A percentile compares a stretch with the other conserved stretches of the same genome.
phyloP scores from a whole-genome alignment of 2,113 vertebrate species.

The Dicrurus megarhynchus region DNA sequence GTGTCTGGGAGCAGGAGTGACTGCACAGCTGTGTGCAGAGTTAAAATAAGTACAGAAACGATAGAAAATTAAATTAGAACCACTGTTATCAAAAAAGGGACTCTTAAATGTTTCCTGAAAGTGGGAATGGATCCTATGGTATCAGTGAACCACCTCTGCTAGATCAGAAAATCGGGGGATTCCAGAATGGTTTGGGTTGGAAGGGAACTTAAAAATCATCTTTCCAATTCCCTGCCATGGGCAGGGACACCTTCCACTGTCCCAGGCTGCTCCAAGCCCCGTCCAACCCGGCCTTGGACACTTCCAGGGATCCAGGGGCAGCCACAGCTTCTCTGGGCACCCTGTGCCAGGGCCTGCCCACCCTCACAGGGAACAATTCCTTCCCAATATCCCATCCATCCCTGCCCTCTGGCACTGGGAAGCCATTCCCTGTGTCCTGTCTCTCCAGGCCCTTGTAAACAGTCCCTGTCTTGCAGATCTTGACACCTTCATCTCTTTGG shows the following conservation, averaged over 20 bases:
- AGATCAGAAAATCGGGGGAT: background rate
- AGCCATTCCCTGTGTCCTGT: background rate
- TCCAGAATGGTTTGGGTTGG: background rate
- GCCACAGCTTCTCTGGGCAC: background rate
- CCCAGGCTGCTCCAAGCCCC: rapidly evolving
- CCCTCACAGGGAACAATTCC: background rate
- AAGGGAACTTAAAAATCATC: background rate
- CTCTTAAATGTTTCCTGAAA: background rate
- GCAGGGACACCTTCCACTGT: rapidly evolving
- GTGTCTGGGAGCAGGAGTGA: background rate
- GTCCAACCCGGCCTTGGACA: rapidly evolving
- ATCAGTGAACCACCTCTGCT: background rate
- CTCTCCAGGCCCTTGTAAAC: rapidly evolving
- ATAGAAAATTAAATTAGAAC: background rate
- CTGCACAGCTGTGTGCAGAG: background rate
- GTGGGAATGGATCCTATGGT: background rate
- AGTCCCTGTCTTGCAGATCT: background rate
- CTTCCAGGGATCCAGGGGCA: background rate
- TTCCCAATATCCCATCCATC: rapidly evolving
- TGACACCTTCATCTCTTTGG: background rate
- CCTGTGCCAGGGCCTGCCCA: background rate
- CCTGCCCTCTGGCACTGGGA: background rate
- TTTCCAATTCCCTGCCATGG: background rate
- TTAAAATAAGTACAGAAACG: background rate
- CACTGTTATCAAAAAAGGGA: background rate